Conservation (phyloP, 2,797 vertebrate genomes). For the Chrosomus eos region DNA sequence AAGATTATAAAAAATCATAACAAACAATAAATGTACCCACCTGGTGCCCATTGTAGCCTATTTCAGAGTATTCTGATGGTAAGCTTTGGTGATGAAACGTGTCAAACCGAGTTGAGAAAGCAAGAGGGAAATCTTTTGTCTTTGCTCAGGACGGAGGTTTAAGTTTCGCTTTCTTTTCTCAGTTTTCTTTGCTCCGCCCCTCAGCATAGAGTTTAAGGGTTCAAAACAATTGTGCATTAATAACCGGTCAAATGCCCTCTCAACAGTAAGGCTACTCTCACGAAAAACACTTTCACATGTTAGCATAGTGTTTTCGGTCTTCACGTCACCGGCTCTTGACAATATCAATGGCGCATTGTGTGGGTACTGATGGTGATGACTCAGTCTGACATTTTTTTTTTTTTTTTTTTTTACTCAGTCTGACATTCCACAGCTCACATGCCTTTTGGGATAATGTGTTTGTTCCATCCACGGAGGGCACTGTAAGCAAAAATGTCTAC, state of each 20-base stretch:
- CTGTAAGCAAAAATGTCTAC: not conserved
- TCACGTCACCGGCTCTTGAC: too few species aligned
- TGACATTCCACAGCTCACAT: not conserved
- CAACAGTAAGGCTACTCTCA: not conserved
- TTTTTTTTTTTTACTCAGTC: too few species aligned
- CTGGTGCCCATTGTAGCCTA: slow-evolving; percentile 11
- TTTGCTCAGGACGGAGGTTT: not conserved
- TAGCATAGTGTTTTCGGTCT: not conserved
- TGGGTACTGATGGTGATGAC: not conserved
- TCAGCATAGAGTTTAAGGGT: not conserved
- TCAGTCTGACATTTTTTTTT: too few species aligned
- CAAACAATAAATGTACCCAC: not conserved
- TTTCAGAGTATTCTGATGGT: not conserved
- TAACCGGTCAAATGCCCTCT: not conserved
- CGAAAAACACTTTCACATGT: not conserved
- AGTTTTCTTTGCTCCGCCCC: not conserved
- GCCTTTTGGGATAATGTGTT: not conserved
- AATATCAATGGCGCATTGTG: not conserved
- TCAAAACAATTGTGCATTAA: too few species aligned
- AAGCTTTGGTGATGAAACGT: not conserved
- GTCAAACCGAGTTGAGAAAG: not conserved
- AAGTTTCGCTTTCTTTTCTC: slow-evolving; percentile 20
- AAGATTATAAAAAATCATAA: too few species aligned
- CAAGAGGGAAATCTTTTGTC: not conserved
- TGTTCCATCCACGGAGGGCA: not conserved